Evolutionary conservation across 1,140 invertebrate genomes (phyloP).

Genomic region (Halictus rubicundus): DNA sequence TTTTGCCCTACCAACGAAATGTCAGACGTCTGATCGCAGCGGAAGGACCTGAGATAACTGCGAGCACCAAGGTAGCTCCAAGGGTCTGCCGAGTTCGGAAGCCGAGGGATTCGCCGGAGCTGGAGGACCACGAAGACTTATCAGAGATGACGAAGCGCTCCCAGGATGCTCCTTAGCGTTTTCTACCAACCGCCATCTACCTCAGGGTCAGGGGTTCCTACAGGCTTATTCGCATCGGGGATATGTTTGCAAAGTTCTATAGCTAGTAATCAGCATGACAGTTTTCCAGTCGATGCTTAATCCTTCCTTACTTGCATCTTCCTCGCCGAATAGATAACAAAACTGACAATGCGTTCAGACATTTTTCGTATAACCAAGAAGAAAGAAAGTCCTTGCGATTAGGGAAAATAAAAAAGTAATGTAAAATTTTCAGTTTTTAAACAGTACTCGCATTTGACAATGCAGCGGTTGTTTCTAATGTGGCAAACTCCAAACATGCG

Average conservation of each 20-base stretch:
- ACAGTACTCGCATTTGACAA: too few relatives aligned
- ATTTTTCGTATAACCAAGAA: too few relatives aligned
- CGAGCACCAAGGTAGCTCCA: constrained; percentile 37
- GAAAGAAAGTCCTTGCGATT: too few relatives aligned
- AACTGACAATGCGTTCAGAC: too few relatives aligned
- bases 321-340: too few relatives aligned
- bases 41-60: constrained; percentile 57
- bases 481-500: too few relatives aligned
- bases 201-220: constrained; percentile 16
- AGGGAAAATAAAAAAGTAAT: too few relatives aligned
- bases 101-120: constrained; percentile 50
- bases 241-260: constrained; percentile 31
- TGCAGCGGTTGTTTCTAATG: too few relatives aligned
- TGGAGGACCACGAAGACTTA: constrained; percentile 64
- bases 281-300: constrained; percentile 24
- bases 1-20: constrained; percentile 34
- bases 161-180: constrained; percentile 72
- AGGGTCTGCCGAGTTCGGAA: constrained; percentile 38
- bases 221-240: constrained; percentile 32
- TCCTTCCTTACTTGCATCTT: not conserved
- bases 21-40: constrained; percentile 48
- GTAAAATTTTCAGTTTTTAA: too few relatives aligned
- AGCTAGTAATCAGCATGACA: constrained; percentile 18
- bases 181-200: constrained; percentile 45
- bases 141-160: constrained; percentile 75